Percentiles rank a stretch among this genome's conserved stretches.
These are phyloP conservation scores for Sitobion miscanthi DNA, from an alignment of 1,140 invertebrate species.

Conservation along the genomic window DNA sequence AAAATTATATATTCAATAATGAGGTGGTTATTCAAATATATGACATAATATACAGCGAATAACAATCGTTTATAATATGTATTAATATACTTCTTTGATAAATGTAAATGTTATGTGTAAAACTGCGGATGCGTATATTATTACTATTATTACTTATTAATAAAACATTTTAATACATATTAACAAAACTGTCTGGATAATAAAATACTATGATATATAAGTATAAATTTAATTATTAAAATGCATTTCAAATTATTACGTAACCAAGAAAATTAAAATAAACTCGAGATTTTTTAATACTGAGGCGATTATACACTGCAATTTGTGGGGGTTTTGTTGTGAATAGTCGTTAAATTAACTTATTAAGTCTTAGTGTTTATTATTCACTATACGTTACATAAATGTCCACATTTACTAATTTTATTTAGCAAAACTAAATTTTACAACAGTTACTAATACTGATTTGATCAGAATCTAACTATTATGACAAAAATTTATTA, in stretches of 20 bases:
- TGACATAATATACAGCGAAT: background rate
- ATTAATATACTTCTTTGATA: background rate
- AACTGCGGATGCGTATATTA: background rate
- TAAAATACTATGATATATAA: background rate
- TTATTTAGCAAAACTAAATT: background rate
- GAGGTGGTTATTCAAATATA: conserved; percentile 30
- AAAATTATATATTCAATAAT: conserved; percentile 34
- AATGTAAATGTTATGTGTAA: background rate
- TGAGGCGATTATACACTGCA: background rate
- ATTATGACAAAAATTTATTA: too few species aligned
- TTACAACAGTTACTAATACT: background rate
- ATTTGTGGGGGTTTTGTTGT: background rate
- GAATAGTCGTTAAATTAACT: background rate
- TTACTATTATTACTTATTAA: conserved; percentile 15
- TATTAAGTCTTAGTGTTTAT: background rate
- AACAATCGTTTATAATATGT: background rate
- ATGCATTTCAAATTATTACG: background rate
- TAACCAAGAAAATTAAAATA: background rate
- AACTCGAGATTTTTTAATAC: background rate
- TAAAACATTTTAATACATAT: conserved; percentile 30
- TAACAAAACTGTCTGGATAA: background rate
- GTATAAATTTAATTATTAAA: background rate
- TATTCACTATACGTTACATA: background rate
- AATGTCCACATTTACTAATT: background rate
- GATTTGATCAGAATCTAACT: too few species aligned